A percentile compares a stretch with the other conserved stretches of the same genome.
Conservation (phyloP, 2,113 vertebrate genomes). For the Marcusenius ussheri region DNA sequence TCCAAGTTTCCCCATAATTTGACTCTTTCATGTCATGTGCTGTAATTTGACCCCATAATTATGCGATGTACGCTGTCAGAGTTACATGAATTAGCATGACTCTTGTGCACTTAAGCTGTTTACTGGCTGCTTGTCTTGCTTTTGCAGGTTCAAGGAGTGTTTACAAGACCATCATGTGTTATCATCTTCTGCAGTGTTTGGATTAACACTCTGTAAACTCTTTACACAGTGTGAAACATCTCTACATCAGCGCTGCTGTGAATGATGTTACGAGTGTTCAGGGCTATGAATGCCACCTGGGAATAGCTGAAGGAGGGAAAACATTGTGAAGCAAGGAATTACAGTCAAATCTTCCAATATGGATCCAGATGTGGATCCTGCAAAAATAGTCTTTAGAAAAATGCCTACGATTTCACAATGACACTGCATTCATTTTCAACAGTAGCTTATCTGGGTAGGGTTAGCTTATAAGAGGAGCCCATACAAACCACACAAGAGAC, state of each 20-base stretch:
- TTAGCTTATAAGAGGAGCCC: background rate
- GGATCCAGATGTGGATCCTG: background rate
- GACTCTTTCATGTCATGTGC: background rate
- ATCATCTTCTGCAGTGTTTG: background rate
- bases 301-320: background rate
- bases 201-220: background rate
- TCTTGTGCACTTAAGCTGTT: background rate
- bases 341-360: background rate
- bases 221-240: background rate
- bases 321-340: background rate
- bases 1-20: background rate
- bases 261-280: background rate
- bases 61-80: background rate
- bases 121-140: background rate
- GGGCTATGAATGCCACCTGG: background rate
- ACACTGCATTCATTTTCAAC: background rate
- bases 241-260: background rate
- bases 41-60: background rate
- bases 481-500: background rate
- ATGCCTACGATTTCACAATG: background rate
- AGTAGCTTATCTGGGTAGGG: background rate
- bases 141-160: background rate
- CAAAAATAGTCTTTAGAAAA: background rate
- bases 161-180: background rate
- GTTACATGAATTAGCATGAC: background rate